Conservation (phyloP, 2,888 invertebrate genomes). For the Drosophila greeni region DNA sequence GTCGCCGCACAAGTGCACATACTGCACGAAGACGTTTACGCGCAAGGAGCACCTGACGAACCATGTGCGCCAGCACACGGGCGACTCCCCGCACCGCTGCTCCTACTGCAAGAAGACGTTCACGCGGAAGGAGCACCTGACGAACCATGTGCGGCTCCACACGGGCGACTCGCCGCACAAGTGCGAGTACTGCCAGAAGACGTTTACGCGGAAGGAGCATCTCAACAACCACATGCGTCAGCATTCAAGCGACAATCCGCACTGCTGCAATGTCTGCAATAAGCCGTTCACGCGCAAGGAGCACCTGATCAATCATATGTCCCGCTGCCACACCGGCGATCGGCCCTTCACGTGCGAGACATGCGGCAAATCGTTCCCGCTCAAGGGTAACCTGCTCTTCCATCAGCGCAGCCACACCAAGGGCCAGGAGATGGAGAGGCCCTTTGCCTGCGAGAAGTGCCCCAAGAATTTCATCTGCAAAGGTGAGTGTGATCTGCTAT, state of each 20-base stretch:
- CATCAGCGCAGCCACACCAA: constrained; percentile 93
- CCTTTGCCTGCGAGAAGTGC: constrained; percentile 89
- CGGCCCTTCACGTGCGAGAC: constrained; percentile 90
- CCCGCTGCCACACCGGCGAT: constrained; percentile 85
- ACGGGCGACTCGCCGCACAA: constrained; percentile 91
- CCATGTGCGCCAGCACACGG: constrained; percentile 89
- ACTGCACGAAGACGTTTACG: constrained; percentile 89
- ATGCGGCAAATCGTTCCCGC: constrained; percentile 91
- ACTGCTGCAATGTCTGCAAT: constrained; percentile 90
- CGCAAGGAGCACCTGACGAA: constrained; percentile 91
- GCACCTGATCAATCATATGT: constrained; percentile 90
- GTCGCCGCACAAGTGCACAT: constrained; percentile 91
- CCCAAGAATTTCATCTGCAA: constrained; percentile 93
- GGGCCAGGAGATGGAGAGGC: constrained; percentile 83
- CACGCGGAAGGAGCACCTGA: constrained; percentile 91
- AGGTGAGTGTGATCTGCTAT: constrained; percentile 79
- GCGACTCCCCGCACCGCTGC: constrained; percentile 85
- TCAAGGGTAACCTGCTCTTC: constrained; percentile 90
- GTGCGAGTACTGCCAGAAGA: constrained; percentile 91
- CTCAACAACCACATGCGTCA: constrained; percentile 91
- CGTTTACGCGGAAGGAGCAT: constrained; percentile 91
- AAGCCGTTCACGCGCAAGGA: constrained; percentile 92
- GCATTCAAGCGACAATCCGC: constrained; percentile 92
- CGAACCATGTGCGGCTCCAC: constrained; percentile 90
- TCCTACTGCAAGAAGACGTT: constrained; percentile 81